Evolutionary conservation across 1,140 invertebrate species (phyloP).

Genomic region (Hetaerina americana): DNA sequence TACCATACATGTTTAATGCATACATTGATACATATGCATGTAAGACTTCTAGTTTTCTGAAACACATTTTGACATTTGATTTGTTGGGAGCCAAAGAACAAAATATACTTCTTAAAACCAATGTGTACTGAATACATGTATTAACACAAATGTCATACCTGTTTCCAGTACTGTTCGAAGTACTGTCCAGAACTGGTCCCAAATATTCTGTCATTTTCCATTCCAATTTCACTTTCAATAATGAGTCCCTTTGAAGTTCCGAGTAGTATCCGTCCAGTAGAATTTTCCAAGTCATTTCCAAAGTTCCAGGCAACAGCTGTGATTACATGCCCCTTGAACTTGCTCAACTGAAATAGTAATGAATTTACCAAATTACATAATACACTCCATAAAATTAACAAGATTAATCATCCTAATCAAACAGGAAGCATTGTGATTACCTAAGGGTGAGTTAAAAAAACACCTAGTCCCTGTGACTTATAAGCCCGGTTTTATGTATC

Average conservation of each 20-base stretch:
- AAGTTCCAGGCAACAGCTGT: constrained; percentile 86
- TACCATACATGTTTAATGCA: too few species aligned
- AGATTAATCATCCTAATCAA: too few species aligned
- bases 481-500: too few species aligned
- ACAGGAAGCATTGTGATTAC: too few species aligned
- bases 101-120: too few species aligned
- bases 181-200: constrained; percentile 64
- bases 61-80: constrained; percentile 9
- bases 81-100: too few species aligned
- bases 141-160: constrained; percentile 40
- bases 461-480: too few species aligned
- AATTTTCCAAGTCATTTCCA: constrained; percentile 51
- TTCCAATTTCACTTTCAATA: constrained; percentile 74
- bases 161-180: constrained; percentile 74
- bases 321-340: constrained; percentile 70
- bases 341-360: constrained; percentile 30
- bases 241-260: constrained; percentile 86
- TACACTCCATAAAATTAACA: too few species aligned
- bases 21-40: too few species aligned
- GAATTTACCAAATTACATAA: neutral
- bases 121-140: too few species aligned
- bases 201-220: constrained; percentile 69
- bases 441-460: too few species aligned
- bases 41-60: constrained; percentile 8
- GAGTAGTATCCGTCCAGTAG: constrained; percentile 66